These are phyloP conservation scores for Danionella cerebrum DNA, from an alignment of 2,113 vertebrate genomes.

Conservation along the genomic window DNA sequence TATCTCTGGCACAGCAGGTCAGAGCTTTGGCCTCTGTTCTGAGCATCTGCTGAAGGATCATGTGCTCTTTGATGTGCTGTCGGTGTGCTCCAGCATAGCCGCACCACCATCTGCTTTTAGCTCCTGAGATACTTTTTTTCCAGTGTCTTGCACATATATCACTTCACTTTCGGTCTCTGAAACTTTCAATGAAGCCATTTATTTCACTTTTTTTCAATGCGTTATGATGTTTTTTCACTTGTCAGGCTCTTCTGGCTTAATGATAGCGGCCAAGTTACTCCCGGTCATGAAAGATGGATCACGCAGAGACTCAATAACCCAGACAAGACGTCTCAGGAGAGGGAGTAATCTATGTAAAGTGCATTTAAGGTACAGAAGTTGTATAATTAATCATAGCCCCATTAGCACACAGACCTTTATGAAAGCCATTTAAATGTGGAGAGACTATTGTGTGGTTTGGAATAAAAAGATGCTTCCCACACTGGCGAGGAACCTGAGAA, in stretches of 20 bases:
- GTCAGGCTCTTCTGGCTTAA: not conserved
- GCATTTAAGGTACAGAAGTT: slow-evolving; percentile 9
- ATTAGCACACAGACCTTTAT: slow-evolving; percentile 11
- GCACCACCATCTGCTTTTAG: slow-evolving; percentile 15
- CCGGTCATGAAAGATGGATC: slow-evolving; percentile 1
- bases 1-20: slow-evolving; percentile 23
- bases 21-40: slow-evolving; percentile 11
- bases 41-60: slow-evolving; percentile 5
- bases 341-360: not conserved
- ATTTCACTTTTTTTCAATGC: not conserved
- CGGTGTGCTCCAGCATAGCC: slow-evolving; percentile 6
- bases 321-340: not conserved
- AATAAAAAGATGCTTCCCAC: not conserved
- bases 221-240: not conserved
- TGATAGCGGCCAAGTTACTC: not conserved
- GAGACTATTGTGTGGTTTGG: not conserved
- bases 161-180: not conserved
- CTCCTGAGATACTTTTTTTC: slow-evolving; percentile 2
- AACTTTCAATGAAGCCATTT: not conserved
- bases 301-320: not conserved
- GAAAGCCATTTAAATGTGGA: not conserved
- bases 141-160: not conserved
- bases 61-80: slow-evolving; percentile 2
- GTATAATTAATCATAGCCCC: slow-evolving; percentile 23
- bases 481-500: not conserved